Evolutionary conservation across 2,797 vertebrate species (phyloP), one percentile per base, ranked within the genome.

Genomic region (Pipistrellus kuhlii): DNA sequence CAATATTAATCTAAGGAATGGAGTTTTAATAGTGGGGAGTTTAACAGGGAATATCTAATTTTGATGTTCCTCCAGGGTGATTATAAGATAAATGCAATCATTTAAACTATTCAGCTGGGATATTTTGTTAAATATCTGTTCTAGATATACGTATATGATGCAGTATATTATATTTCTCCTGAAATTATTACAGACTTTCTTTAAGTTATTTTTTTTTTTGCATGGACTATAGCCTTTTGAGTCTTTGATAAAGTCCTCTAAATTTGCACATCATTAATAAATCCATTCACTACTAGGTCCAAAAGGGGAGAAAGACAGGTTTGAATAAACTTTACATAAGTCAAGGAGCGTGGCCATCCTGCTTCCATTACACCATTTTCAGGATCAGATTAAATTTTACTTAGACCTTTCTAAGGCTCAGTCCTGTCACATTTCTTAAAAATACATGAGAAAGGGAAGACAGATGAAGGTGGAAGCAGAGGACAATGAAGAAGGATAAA

Each of bases 181-280:
- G 27, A 96, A 97, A 73, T 71, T 62, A 88, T 93, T 92, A 30
- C 92, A 5, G 18, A 89, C 57, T 91, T 94, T 94, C 6, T 64
- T 90, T 95, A 41, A 41, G n/a, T 12, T 30, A 72, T 87, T 90
- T 90, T 90, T 83, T 55, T 90, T 90, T 90, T 83, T 55, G 25
- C 32, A 57, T 66, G 83, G 53, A 94, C 89, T 83, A 53, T 32
- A 85, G 88, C 91, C 96, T 97, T 97, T 23, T 85, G 87, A 96
- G 62, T 88, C 93, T 97, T 41, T 96, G 95, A 96, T 96, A 97
- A 98, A 97, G 97, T 94, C 92, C 89, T 95, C 97, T 98, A 97
- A 98, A 98, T 97, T 98, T 97, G 55, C 92, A 96, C 96, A 97
- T 97, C 78, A 96, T 98, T 97, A 96, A 93, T 93, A 97, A 98